Conservation (phyloP, 2,797 vertebrate genomes). For the Syngnathus rostellatus region DNA sequence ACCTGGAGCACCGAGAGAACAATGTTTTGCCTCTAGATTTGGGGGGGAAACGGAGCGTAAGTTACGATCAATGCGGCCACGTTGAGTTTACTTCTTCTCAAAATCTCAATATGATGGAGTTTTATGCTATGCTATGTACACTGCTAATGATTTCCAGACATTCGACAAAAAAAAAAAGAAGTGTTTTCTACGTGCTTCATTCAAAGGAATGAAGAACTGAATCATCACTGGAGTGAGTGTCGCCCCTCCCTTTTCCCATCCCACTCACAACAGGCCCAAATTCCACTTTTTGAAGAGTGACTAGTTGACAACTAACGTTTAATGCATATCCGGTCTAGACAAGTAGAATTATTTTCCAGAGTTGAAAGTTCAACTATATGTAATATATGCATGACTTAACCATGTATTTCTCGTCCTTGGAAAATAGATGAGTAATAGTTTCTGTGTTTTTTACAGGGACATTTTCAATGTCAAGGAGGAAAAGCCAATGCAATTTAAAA, state of each 20-base stretch:
- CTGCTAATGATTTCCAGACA: background rate
- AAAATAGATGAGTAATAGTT: background rate
- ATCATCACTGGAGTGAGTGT: conserved; percentile 38
- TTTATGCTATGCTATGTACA: background rate
- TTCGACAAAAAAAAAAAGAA: background rate
- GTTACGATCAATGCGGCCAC: no score
- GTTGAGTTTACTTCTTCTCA: background rate
- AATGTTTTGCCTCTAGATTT: no score
- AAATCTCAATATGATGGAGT: background rate
- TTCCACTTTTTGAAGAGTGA: conserved; percentile 4
- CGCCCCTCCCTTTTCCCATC: conserved; percentile 33
- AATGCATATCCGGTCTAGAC: background rate
- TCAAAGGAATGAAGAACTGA: conserved; percentile 44
- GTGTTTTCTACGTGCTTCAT: conserved; percentile 29
- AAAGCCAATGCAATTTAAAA: background rate
- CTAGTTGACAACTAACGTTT: background rate
- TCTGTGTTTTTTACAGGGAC: background rate
- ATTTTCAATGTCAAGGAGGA: background rate
- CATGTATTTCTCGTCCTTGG: background rate
- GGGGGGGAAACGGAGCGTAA: no score
- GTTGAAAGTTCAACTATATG: background rate
- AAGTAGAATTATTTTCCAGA: background rate
- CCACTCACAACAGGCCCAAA: background rate
- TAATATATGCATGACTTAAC: background rate
- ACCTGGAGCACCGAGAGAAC: no score